Conservation (phyloP, 64 coral and sea anemone species). For the Exaiptasia diaphana region DNA sequence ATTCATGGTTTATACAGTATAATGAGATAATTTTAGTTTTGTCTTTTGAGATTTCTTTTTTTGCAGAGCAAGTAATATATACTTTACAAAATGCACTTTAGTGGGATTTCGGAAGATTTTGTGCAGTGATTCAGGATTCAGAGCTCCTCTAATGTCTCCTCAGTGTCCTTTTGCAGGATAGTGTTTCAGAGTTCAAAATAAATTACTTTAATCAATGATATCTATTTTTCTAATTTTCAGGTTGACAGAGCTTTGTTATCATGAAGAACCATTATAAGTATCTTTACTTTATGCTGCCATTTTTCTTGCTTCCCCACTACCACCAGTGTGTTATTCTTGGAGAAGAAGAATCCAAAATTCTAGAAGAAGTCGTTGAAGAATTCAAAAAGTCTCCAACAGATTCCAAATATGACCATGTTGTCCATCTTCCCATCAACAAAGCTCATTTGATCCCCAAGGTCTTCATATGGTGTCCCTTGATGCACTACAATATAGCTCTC, state of each 20-base stretch:
- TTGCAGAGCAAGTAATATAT: too few species aligned
- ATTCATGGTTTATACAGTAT: too few species aligned
- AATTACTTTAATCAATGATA: too few species aligned
- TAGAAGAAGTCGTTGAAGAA: slow-evolving; percentile 43
- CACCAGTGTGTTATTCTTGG: slow-evolving; percentile 39
- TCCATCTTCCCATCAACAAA: slow-evolving; percentile 17
- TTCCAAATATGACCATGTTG: slow-evolving; percentile 47
- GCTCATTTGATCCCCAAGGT: slow-evolving; percentile 55
- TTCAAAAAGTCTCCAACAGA: slow-evolving; percentile 55
- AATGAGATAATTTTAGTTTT: too few species aligned
- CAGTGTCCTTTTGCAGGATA: too few species aligned
- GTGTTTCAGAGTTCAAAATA: too few species aligned
- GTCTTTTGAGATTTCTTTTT: too few species aligned
- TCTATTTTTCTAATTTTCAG: not conserved
- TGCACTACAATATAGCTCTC: slow-evolving; percentile 47
- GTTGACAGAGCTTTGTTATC: not conserved
- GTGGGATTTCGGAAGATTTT: too few species aligned
- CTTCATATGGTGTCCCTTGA: slow-evolving; percentile 75
- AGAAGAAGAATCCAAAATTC: slow-evolving; percentile 41
- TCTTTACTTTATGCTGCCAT: not conserved
- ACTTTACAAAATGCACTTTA: too few species aligned
- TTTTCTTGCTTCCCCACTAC: not conserved
- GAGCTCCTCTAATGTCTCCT: too few species aligned
- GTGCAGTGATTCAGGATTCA: too few species aligned
- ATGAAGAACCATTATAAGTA: too few species aligned